phyloP scores from a whole-genome alignment of 1,140 invertebrate species.

The Littorina saxatilis region DNA sequence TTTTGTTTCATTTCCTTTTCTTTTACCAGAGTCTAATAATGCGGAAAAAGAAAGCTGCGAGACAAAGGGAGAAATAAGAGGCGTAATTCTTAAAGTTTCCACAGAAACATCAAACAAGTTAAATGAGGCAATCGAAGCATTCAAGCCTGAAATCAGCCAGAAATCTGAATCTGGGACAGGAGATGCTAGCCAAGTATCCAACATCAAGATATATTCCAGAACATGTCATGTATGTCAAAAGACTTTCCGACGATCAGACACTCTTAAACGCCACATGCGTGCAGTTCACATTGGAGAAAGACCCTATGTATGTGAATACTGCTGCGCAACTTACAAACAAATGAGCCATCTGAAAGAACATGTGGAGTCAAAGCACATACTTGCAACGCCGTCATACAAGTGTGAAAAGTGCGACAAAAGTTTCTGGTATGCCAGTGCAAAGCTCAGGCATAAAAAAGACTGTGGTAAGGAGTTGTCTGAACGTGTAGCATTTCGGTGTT shows the following conservation, averaged over 20 bases:
- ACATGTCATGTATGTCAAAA: not conserved
- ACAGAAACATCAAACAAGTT: too few species aligned
- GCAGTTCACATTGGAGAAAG: slow-evolving; percentile 16
- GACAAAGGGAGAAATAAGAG: too few species aligned
- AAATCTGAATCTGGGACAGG: too few species aligned
- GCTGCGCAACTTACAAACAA: not conserved
- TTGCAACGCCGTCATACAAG: not conserved
- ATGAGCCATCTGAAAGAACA: not conserved
- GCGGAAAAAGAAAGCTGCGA: too few species aligned
- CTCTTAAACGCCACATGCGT: slow-evolving; percentile 8
- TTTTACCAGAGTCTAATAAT: too few species aligned
- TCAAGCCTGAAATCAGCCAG: too few species aligned
- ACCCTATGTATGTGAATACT: not conserved
- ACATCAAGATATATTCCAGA: not conserved
- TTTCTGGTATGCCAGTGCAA: not conserved
- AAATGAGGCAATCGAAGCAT: too few species aligned
- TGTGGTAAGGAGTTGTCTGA: not conserved
- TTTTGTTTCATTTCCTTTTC: too few species aligned
- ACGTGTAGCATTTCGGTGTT: not conserved
- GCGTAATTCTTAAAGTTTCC: too few species aligned
- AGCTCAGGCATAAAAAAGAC: slow-evolving; percentile 2
- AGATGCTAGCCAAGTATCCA: too few species aligned
- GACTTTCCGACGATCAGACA: slow-evolving; percentile 3
- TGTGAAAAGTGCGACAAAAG: slow-evolving; percentile 7
- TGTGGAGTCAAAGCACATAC: not conserved